Base-by-base conservation (phyloP, 2,888 invertebrate species). In the Amblyjoppa proteus region DNA sequence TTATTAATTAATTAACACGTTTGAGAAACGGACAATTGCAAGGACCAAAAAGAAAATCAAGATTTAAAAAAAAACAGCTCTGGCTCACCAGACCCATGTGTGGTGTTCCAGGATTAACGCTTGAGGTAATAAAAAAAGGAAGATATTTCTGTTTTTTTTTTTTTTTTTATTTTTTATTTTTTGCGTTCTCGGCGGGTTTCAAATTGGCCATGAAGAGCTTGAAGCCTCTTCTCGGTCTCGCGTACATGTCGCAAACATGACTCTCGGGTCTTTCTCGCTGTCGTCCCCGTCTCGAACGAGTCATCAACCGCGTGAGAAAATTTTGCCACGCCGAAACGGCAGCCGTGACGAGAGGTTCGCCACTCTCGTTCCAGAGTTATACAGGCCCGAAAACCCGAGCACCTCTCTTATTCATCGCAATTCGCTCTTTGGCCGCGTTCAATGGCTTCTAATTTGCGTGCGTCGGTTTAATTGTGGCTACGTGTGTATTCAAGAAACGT, bases 371-470 rank as follows among this genome's bases (percentile, higher is more conserved):
- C 31, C 70, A 45, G 70, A 34, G 75, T 66, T 76, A 66, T 82
- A 69, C 76, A 66, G 56, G 34, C 41, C 25, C 25, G 34, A 45
- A 64, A 70, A 64, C 70, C 41, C 56, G 53, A 64, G 74, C 69
- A 69, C 45, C 69, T 58, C 66, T 45, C 64, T 49, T 34, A 5
- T 53, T 88, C 88, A 86, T 83, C 89, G 88, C 87, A 80, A 87
- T 88, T 87, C 90, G 73, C 70, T 84, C 70, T 66, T 13, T 69
- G 71, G 58, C 74, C 53, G 64, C 81, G 88, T 90, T 88, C 85
- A 90, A 90, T 89, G 88, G 89, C 88, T 89, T 88, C 89, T 88
- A 90, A 90, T 91, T 91, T 89, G 88, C 88, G 88, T 87, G 85
- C 87, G 82, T 84, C 87, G 85, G 85, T 76, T 89, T 88, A 89